Conservation (phyloP, 2,797 vertebrate genomes). For the Sebastes minor region DNA sequence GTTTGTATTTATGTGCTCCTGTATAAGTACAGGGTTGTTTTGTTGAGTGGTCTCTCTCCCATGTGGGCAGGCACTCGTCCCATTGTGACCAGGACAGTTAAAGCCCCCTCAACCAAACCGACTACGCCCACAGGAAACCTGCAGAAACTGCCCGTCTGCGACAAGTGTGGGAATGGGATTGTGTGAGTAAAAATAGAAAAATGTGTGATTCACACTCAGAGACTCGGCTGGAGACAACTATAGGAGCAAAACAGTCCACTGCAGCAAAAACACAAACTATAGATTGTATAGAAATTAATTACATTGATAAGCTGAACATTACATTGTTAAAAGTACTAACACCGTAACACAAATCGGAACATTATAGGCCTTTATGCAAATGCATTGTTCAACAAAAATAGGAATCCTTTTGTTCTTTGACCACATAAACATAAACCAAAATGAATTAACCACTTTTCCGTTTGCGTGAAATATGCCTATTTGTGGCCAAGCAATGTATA, state of each 20-base stretch:
- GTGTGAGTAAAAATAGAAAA: constrained; percentile 86
- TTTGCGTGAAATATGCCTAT: not conserved
- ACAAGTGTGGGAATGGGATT: constrained; percentile 96
- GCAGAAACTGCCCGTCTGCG: constrained; percentile 94
- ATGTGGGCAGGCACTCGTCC: constrained; percentile 86
- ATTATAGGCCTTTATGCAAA: not conserved
- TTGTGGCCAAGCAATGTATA: not conserved
- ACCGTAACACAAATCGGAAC: not conserved
- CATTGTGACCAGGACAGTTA: constrained; percentile 89
- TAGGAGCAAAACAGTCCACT: not conserved
- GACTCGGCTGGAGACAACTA: not conserved
- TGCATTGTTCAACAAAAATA: not conserved
- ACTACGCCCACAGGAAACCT: constrained; percentile 82
- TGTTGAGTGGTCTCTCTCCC: constrained; percentile 26
- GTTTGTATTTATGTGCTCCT: not conserved
- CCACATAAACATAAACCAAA: not conserved
- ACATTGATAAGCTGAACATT: not conserved
- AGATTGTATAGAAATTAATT: not conserved
- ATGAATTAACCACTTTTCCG: not conserved
- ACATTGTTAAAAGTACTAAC: not conserved
- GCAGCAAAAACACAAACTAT: not conserved
- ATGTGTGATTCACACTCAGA: constrained; percentile 40
- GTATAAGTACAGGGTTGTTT: not conserved
- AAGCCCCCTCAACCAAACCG: constrained; percentile 88
- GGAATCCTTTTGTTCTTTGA: not conserved